A percentile compares a stretch with the other conserved stretches of the same genome.
Evolutionary conservation across 2,797 vertebrate genomes (phyloP).

Genomic region (Rhinophrynus dorsalis): DNA sequence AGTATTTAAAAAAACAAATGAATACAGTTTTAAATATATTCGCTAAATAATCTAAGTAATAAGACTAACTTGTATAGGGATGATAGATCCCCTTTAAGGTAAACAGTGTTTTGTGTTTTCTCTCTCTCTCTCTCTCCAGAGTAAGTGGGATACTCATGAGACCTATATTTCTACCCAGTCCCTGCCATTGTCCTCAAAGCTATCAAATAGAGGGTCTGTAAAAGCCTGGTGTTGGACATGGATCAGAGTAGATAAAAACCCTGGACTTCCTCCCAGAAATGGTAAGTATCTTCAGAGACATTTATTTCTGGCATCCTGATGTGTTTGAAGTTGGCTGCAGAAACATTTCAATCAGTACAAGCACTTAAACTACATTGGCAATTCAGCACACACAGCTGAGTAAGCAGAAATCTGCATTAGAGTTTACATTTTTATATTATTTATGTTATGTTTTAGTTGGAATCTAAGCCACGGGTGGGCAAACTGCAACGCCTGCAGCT

Average conservation of each 20-base stretch:
- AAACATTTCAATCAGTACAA: slow-evolving; percentile 19
- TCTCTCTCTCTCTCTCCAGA: too few relatives aligned
- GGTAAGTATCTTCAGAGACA: neutral
- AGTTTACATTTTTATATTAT: slow-evolving; percentile 9
- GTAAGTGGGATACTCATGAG: too few relatives aligned
- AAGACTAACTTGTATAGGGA: too few relatives aligned
- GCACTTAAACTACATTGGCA: slow-evolving; percentile 12
- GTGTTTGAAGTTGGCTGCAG: slow-evolving; percentile 6
- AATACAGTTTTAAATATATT: too few relatives aligned
- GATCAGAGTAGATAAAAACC: neutral
- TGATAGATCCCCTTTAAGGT: too few relatives aligned
- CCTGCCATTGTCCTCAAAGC: neutral
- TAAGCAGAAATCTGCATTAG: neutral
- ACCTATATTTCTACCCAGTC: neutral
- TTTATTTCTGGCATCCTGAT: neutral
- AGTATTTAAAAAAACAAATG: too few relatives aligned
- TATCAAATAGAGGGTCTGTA: neutral
- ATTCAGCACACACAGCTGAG: neutral
- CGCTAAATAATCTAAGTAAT: too few relatives aligned
- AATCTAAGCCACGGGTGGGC: neutral
- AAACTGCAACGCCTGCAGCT: too few relatives aligned
- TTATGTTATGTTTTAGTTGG: slow-evolving; percentile 13
- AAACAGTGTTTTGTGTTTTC: too few relatives aligned
- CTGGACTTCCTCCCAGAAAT: slow-evolving; percentile 22
- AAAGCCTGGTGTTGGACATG: neutral